Conservation (phyloP, 37 sponge, comb jelly and placozoan genomes). For the Petrosia ficiformis region DNA sequence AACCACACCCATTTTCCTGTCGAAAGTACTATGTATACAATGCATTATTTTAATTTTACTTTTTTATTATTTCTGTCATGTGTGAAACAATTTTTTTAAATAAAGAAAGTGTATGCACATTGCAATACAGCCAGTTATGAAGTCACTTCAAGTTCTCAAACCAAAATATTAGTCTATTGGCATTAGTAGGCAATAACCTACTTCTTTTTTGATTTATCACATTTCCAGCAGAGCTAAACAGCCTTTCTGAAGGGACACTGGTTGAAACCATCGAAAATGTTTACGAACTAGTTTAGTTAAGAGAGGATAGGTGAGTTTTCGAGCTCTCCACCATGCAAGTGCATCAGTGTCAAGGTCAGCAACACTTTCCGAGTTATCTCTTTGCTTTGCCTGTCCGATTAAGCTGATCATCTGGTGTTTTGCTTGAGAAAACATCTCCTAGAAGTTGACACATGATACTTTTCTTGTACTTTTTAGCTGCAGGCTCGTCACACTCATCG, state of each 20-base stretch:
- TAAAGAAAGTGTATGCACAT: too few relatives aligned
- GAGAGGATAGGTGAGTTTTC: not conserved
- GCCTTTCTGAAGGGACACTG: constrained; percentile 15
- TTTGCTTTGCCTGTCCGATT: not conserved
- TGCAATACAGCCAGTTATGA: too few relatives aligned
- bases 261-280: constrained; percentile 9
- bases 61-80: too few relatives aligned
- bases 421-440: not conserved
- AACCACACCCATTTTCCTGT: too few relatives aligned
- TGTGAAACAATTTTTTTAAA: too few relatives aligned
- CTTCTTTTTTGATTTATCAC: not conserved
- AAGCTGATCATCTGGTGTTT: not conserved
- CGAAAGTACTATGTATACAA: too few relatives aligned
- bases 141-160: too few relatives aligned
- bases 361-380: not conserved
- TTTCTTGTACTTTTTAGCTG: not conserved
- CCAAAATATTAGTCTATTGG: too few relatives aligned
- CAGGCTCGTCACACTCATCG: too few relatives aligned
- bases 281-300: constrained; percentile 8
- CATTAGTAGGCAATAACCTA: too few relatives aligned
- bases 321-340: constrained; percentile 16
- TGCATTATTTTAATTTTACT: too few relatives aligned
- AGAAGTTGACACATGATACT: not conserved
- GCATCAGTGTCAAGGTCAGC: constrained; percentile 2
- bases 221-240: constrained; percentile 10